These are phyloP conservation scores for Porites lutea DNA, from an alignment of 64 coral and sea anemone species.

Conservation along the genomic window DNA sequence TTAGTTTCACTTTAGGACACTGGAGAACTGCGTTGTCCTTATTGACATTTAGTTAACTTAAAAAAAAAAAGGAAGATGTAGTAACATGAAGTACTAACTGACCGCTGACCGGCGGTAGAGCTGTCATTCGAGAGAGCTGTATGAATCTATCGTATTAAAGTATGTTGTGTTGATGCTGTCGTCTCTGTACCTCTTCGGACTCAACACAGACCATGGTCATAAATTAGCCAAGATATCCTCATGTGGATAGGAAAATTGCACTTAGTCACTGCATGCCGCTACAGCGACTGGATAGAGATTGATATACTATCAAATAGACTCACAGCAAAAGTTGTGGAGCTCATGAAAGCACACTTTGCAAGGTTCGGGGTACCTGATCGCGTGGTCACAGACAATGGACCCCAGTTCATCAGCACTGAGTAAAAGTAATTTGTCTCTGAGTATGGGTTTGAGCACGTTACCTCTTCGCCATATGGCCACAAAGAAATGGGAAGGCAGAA, in stretches of 20 bases:
- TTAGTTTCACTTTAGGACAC: no score
- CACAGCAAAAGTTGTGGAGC: background rate
- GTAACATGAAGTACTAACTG: no score
- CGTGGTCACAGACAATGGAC: background rate
- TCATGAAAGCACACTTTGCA: conserved; percentile 23
- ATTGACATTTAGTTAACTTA: no score
- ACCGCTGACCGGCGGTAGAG: no score
- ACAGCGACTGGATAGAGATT: conserved; percentile 15
- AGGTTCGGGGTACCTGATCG: conserved; percentile 12
- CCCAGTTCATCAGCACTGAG: background rate
- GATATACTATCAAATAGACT: conserved; percentile 35
- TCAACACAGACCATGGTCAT: background rate
- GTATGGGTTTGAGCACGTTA: conserved; percentile 14
- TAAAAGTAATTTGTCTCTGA: background rate
- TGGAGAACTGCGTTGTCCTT: no score
- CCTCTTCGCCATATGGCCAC: background rate
- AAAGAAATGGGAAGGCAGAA: conserved; percentile 7
- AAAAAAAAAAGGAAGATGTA: no score
- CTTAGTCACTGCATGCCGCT: background rate
- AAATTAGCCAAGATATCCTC: conserved; percentile 42
- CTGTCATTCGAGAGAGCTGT: no score
- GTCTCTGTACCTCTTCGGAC: no score
- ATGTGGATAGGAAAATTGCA: conserved; percentile 34
- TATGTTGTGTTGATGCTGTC: no score
- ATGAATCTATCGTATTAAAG: no score